Evolutionary conservation across 92 coral and sea anemone species (phyloP).

Genomic region (Bergia puertoricense): DNA sequence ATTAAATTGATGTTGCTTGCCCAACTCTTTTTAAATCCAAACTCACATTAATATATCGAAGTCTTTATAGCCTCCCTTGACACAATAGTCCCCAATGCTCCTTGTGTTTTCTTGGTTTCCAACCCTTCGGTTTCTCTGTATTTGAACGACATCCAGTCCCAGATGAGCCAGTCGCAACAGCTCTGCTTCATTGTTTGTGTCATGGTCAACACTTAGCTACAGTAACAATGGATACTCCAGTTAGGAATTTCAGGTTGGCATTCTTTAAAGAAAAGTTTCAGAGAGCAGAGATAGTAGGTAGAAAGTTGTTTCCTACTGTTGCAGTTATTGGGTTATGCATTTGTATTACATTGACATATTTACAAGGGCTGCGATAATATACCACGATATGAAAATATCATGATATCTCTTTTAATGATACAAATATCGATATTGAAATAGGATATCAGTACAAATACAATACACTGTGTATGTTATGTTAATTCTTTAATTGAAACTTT

Average conservation of each 20-base stretch:
- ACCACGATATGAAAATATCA: too few relatives aligned
- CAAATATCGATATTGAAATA: too few relatives aligned
- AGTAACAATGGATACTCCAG: not conserved
- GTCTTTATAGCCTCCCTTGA: constrained; percentile 98
- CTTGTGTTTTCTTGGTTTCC: constrained; percentile 95
- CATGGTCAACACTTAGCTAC: constrained; percentile 88
- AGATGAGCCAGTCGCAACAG: constrained; percentile 77
- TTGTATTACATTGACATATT: too few relatives aligned
- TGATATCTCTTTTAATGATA: too few relatives aligned
- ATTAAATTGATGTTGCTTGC: too few relatives aligned
- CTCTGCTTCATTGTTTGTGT: constrained; percentile 80
- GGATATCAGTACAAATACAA: too few relatives aligned
- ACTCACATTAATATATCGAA: constrained; percentile 91
- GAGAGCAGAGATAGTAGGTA: not conserved
- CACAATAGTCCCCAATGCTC: constrained; percentile 94
- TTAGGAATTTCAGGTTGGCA: not conserved
- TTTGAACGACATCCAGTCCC: constrained; percentile 88
- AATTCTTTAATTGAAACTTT: too few relatives aligned
- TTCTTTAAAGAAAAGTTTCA: not conserved
- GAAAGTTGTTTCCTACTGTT: not conserved
- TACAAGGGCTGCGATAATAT: too few relatives aligned
- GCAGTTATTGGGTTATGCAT: too few relatives aligned
- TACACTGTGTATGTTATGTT: too few relatives aligned
- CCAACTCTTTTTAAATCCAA: not conserved
- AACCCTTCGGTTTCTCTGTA: constrained; percentile 75